Conservation (phyloP, 2,113 vertebrate genomes). For the Microtus ochrogaster region DNA sequence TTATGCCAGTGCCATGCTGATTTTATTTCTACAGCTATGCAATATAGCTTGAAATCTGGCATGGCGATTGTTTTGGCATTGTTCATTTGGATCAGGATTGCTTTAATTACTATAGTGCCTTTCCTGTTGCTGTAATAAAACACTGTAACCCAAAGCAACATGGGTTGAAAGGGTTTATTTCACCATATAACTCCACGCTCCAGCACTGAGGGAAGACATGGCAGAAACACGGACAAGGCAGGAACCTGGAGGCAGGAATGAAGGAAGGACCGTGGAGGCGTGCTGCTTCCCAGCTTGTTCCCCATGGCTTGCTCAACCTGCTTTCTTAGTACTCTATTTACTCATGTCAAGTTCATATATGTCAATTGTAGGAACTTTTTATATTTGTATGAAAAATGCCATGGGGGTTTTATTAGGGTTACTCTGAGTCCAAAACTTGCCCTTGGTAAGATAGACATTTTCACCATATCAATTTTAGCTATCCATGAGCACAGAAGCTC, state of each 20-base stretch:
- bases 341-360: too few relatives aligned
- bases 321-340: not conserved
- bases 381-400: not conserved
- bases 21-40: not conserved
- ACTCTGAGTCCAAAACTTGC: not conserved
- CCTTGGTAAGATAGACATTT: not conserved
- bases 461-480: not conserved
- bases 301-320: not conserved
- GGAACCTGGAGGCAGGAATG: not conserved
- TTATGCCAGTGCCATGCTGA: not conserved
- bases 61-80: not conserved
- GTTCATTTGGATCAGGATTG: not conserved
- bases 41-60: not conserved
- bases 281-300: not conserved
- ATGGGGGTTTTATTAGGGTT: not conserved
- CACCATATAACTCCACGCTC: not conserved
- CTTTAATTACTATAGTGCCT: not conserved
- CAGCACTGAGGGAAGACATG: not conserved
- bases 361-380: not conserved
- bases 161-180: not conserved
- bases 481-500: not conserved
- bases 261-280: not conserved
- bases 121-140: not conserved
- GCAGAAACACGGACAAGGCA: not conserved
- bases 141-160: not conserved